Conservation (phyloP, 2,113 vertebrate species). For the Phaethon lepturus region DNA sequence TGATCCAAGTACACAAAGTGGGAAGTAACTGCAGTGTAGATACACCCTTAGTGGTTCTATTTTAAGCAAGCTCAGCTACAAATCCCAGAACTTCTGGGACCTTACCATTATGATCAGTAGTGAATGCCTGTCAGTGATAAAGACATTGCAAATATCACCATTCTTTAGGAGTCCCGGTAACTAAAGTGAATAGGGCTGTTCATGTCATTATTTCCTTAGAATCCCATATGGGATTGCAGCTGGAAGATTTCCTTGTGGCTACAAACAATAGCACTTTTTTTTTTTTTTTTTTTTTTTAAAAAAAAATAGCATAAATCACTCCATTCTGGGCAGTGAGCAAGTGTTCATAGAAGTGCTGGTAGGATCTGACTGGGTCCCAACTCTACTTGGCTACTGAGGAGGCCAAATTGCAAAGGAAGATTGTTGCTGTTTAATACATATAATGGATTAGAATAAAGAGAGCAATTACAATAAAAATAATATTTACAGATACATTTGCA, state of each 20-base stretch:
- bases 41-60: slow-evolving; percentile 3
- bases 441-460: neutral
- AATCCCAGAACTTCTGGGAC: slow-evolving; percentile 4
- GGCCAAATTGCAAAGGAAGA: neutral
- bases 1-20: slow-evolving; percentile 6
- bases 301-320: slow-evolving; percentile 6
- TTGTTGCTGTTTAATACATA: neutral
- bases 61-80: slow-evolving; percentile 27
- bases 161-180: neutral
- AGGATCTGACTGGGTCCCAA: neutral
- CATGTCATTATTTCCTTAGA: slow-evolving; percentile 38
- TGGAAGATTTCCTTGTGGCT: slow-evolving; percentile 33
- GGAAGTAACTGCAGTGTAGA: neutral
- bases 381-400: neutral
- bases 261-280: slow-evolving; percentile 10
- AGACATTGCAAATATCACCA: neutral
- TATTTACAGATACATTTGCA: neutral
- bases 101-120: neutral
- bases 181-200: slow-evolving; percentile 25
- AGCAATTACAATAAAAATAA: neutral
- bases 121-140: neutral
- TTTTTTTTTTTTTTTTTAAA: slow-evolving; percentile 52
- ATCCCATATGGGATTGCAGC: neutral
- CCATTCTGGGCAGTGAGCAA: neutral
- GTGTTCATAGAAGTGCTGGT: neutral